Percentiles rank a stretch among this genome's conserved stretches.
These are phyloP conservation scores for Pardalotus punctatus DNA, from an alignment of 2,113 vertebrate genomes.

Conservation along the genomic window DNA sequence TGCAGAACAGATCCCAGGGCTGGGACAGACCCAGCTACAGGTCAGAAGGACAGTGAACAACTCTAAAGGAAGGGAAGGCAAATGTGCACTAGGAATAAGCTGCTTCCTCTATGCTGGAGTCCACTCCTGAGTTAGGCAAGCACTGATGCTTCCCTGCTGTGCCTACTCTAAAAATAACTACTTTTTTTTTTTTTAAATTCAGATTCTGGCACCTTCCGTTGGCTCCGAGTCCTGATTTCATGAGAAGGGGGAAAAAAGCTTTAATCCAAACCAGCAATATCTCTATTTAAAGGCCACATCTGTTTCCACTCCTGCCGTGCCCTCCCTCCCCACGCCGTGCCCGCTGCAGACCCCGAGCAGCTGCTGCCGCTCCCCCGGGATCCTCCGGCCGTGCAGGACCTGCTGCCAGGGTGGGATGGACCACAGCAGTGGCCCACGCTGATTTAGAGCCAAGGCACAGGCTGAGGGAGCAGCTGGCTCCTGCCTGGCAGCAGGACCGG, in stretches of 20 bases:
- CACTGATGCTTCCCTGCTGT: not conserved
- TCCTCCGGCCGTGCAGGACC: not conserved
- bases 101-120: not conserved
- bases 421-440: not conserved
- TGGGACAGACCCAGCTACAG: not conserved
- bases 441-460: not conserved
- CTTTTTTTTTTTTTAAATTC: not conserved
- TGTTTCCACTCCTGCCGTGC: not conserved
- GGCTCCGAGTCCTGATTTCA: not conserved
- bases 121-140: not conserved
- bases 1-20: not conserved
- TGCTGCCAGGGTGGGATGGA: not conserved
- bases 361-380: not conserved
- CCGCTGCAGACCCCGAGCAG: not conserved
- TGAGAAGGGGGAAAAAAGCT: not conserved
- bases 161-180: not conserved
- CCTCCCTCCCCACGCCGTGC: not conserved
- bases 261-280: not conserved
- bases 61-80: not conserved
- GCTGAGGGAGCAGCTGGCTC: not conserved
- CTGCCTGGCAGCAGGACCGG: not conserved
- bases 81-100: not conserved
- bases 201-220: not conserved
- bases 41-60: not conserved
- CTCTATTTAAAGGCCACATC: slow-evolving; percentile 8